phyloP scores from a whole-genome alignment of 2,888 invertebrate species.

The Drosophila meridiana region DNA sequence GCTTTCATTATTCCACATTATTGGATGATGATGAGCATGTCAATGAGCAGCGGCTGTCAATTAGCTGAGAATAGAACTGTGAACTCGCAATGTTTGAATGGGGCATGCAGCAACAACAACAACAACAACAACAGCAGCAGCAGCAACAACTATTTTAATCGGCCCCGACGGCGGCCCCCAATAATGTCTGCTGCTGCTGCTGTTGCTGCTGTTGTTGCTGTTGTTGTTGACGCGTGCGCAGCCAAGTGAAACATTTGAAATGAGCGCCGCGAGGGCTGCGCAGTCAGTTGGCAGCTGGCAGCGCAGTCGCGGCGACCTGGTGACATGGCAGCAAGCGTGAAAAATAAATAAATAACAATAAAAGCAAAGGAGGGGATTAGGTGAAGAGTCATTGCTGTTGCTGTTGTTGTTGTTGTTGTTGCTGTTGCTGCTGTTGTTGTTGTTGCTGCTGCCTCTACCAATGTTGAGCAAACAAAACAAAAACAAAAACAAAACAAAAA shows the following conservation, averaged over 20 bases:
- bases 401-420: not conserved
- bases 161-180: conserved; percentile 47
- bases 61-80: conserved; percentile 67
- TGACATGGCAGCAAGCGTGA: conserved; percentile 74
- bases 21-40: conserved; percentile 25
- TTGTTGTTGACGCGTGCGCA: conserved; percentile 75
- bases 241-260: conserved; percentile 77
- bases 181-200: conserved; percentile 17
- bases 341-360: conserved; percentile 70
- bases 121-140: conserved; percentile 23
- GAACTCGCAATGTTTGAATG: conserved; percentile 42
- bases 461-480: conserved; percentile 64
- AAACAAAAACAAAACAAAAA: not conserved
- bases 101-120: conserved; percentile 46
- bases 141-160: conserved; percentile 44
- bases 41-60: conserved; percentile 47
- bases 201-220: conserved; percentile 17
- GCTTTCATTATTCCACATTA: conserved; percentile 12
- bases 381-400: not conserved
- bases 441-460: conserved; percentile 34
- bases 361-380: conserved; percentile 44
- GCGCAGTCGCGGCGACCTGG: conserved; percentile 35
- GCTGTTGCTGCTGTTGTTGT: not conserved
- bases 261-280: conserved; percentile 31
- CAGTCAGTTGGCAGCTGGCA: conserved; percentile 24